Conservation (phyloP, 2,888 invertebrate species). For the Mystacides longicornis region DNA sequence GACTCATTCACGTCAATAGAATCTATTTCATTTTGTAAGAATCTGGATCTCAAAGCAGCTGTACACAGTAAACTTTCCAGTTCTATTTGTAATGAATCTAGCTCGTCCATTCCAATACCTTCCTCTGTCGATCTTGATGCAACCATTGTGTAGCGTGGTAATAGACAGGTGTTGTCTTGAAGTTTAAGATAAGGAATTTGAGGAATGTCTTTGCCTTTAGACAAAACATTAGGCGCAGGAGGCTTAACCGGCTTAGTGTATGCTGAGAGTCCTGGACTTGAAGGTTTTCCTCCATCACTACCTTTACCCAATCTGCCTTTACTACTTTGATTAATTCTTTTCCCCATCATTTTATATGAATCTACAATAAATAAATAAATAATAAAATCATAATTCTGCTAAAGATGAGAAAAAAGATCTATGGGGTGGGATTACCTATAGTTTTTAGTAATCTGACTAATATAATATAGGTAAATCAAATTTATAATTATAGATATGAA, state of each 20-base stretch:
- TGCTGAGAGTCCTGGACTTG: constrained; percentile 45
- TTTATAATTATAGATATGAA: too few species aligned
- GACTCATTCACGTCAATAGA: constrained; percentile 55
- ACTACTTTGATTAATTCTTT: constrained; percentile 47
- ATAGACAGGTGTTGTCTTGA: constrained; percentile 57
- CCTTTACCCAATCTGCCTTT: constrained; percentile 47
- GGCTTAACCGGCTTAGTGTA: constrained; percentile 45
- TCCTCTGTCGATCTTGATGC: constrained; percentile 64
- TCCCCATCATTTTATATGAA: constrained; percentile 38
- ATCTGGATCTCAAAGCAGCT: constrained; percentile 70
- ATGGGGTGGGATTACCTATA: too few species aligned
- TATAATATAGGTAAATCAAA: too few species aligned
- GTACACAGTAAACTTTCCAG: constrained; percentile 78
- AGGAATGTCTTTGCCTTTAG: constrained; percentile 40
- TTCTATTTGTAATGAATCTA: constrained; percentile 81
- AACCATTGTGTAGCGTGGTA: constrained; percentile 62
- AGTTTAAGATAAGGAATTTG: constrained; percentile 60
- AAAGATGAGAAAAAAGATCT: too few species aligned
- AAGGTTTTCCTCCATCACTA: constrained; percentile 45
- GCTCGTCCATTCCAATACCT: constrained; percentile 77
- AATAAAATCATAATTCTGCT: too few species aligned
- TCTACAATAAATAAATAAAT: too few species aligned
- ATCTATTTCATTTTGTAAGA: constrained; percentile 69
- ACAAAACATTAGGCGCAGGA: constrained; percentile 37
- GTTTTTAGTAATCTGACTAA: too few species aligned